These are phyloP conservation scores for Eucera pruinosa DNA, from an alignment of 2,888 invertebrate genomes.

Conservation along the genomic window DNA sequence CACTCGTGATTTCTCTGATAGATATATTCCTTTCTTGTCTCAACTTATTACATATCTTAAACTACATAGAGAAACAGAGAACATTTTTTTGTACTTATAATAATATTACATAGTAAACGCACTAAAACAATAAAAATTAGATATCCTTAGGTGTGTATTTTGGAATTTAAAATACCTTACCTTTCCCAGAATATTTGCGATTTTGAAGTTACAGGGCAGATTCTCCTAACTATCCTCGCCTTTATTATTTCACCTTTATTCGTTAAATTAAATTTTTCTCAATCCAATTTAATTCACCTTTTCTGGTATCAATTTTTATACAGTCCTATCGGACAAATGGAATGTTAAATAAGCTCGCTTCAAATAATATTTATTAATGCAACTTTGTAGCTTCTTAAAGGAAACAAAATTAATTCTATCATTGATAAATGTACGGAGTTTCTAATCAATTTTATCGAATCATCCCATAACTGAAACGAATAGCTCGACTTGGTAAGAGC, in stretches of 20 bases:
- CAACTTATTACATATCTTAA: conserved; percentile 60
- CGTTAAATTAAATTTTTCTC: background rate
- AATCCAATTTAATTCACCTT: conserved; percentile 9
- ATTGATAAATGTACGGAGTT: conserved; percentile 10
- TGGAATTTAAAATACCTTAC: conserved; percentile 47
- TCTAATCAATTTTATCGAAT: no score
- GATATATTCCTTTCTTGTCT: conserved; percentile 56
- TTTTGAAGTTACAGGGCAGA: conserved; percentile 55
- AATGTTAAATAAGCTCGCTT: background rate
- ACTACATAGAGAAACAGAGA: conserved; percentile 57
- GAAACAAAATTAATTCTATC: conserved; percentile 19
- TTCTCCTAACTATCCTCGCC: conserved; percentile 1
- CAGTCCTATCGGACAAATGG: background rate
- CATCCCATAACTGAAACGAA: no score
- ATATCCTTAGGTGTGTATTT: conserved; percentile 38
- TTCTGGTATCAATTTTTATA: conserved; percentile 1
- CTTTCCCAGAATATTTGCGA: conserved; percentile 38
- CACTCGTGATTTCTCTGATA: conserved; percentile 56
- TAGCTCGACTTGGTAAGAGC: no score
- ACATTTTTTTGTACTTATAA: conserved; percentile 56
- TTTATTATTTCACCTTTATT: background rate
- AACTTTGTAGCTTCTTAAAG: background rate
- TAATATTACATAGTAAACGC: conserved; percentile 56
- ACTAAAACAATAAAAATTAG: conserved; percentile 55
- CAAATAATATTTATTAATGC: conserved; percentile 7